Percentiles rank a stretch among this genome's conserved stretches.
phyloP scores from a whole-genome alignment of 1,140 invertebrate genomes.

The Macrocentrus cingulum region DNA sequence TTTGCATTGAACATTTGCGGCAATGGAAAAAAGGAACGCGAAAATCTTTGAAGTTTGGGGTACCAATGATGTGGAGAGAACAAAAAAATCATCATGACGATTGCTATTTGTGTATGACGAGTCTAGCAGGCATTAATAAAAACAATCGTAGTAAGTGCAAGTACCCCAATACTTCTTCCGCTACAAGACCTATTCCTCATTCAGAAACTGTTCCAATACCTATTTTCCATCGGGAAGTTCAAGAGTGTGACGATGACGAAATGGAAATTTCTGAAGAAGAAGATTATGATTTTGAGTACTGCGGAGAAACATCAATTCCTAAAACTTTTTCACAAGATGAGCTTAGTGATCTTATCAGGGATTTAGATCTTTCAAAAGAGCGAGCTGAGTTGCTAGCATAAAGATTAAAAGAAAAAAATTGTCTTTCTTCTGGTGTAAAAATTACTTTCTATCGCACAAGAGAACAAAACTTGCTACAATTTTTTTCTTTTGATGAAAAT shows the following conservation, averaged over 20 bases:
- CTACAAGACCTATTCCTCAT: too few species aligned
- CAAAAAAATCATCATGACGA: slow-evolving; percentile 36
- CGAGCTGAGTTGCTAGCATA: slow-evolving; percentile 35
- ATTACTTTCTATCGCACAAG: slow-evolving; percentile 31
- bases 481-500: slow-evolving; percentile 31
- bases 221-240: slow-evolving; percentile 27
- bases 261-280: not conserved
- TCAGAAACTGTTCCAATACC: slow-evolving; percentile 29
- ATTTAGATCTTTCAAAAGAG: slow-evolving; percentile 36
- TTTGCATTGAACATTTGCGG: too few species aligned
- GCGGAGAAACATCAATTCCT: slow-evolving; percentile 9
- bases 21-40: too few species aligned
- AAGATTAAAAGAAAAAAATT: slow-evolving; percentile 27
- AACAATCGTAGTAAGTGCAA: too few species aligned
- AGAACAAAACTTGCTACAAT: slow-evolving; percentile 19
- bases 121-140: slow-evolving; percentile 36
- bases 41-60: slow-evolving; percentile 28
- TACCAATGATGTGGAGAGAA: slow-evolving; percentile 35
- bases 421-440: not conserved
- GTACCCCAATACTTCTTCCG: too few species aligned
- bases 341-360: slow-evolving; percentile 41
- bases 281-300: slow-evolving; percentile 14
- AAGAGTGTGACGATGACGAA: not conserved
- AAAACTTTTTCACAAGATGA: slow-evolving; percentile 33
- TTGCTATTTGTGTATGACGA: slow-evolving; percentile 41